These are phyloP conservation scores for Hippolais icterina DNA, from an alignment of 2,113 vertebrate species.

Conservation along the genomic window DNA sequence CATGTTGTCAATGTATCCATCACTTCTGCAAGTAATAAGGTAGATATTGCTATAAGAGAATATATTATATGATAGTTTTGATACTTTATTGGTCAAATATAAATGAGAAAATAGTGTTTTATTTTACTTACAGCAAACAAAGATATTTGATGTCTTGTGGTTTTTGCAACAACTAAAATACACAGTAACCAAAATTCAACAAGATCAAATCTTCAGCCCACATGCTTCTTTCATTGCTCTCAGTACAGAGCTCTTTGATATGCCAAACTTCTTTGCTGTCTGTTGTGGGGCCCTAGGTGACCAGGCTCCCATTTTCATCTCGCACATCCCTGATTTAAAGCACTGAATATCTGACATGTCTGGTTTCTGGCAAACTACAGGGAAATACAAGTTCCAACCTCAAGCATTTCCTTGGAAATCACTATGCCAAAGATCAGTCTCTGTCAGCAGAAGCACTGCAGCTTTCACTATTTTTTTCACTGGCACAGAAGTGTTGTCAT, in stretches of 20 bases:
- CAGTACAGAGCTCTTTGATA: not conserved
- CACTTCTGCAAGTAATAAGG: not conserved
- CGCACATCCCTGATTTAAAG: not conserved
- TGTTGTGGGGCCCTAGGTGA: not conserved
- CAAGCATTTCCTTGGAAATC: conserved; percentile 32
- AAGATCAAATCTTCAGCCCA: not conserved
- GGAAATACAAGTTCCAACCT: not conserved
- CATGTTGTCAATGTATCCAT: not conserved
- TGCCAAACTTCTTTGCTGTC: not conserved
- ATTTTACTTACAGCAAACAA: not conserved
- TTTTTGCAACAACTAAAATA: not conserved
- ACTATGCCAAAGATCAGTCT: not conserved
- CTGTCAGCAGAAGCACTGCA: not conserved
- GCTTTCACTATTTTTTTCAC: not conserved
- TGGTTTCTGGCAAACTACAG: conserved; percentile 10
- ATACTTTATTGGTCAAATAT: not conserved
- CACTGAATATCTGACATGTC: not conserved
- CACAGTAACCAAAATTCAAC: not conserved
- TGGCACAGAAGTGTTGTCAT: not conserved
- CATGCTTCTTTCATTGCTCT: not conserved
- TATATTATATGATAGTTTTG: not conserved
- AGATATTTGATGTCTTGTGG: not conserved
- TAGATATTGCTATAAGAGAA: not conserved
- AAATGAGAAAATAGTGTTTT: not conserved
- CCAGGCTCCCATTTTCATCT: not conserved